Base-by-base conservation (phyloP, 2,888 invertebrate species). In the Habrosyne pyritoides region DNA sequence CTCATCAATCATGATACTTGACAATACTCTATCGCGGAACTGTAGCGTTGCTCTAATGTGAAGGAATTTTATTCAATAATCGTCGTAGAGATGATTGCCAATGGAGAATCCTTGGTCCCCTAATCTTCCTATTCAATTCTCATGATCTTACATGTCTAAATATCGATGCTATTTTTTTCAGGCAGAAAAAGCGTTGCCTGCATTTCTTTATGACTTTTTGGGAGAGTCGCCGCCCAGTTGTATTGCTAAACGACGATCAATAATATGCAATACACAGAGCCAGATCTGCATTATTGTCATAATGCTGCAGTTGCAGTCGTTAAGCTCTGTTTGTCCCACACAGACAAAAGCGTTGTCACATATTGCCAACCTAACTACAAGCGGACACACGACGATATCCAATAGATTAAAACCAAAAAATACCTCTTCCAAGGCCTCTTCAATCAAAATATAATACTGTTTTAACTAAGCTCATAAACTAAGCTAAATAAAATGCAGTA, bases 311-410 rank as follows among this genome's bases (percentile, higher is more conserved):
- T 67, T 70, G 74, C 75, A 73, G 69, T 67, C 63, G 64, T 61
- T 73, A 80, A 84, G 84, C 84, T 72, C 63, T 24, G 70, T 78
- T 77, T 81, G 79, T 82, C 80, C 64, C 74, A 81, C 82, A 84
- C 74, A 81, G 86, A 89, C 86, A 84, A 79, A 87, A 90, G 90
- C 89, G 70, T 73, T 71, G 67, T 79, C 80, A 83, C 80, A 78
- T 67, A 69, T 76, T 77, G 83, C 84, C 65, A 57, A 67, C 85
- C 80, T 83, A 88, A 83, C 88, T 88, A 89, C 88, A 87, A 89
- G 88, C 88, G 76, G 71, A 75, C 86, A 87, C 83, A 86, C 78
- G 81, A 86, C 86, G 87, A 89, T 88, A 91, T 85, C 90, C 91
- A 91, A 90, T 83, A 90, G 86, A 88, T 78, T 73, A 86, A 86